A percentile compares a stretch with the other conserved stretches of the same genome.
These are phyloP conservation scores for Aegotheles bennettii DNA, from an alignment of 2,113 vertebrate species.

Conservation along the genomic window DNA sequence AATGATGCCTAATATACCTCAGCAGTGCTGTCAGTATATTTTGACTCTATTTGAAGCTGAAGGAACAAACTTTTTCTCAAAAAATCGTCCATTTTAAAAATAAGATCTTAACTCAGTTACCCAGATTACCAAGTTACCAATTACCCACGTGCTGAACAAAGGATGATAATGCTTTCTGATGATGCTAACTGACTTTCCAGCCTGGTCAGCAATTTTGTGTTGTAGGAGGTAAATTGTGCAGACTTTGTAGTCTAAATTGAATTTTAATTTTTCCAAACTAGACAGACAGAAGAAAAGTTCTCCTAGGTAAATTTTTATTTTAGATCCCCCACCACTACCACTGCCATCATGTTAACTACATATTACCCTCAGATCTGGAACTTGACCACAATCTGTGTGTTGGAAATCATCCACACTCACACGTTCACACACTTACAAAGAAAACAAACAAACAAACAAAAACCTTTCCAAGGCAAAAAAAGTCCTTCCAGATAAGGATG, in stretches of 20 bases:
- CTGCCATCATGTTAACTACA: neutral
- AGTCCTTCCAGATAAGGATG: neutral
- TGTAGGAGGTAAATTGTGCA: neutral
- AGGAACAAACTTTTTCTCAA: neutral
- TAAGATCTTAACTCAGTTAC: neutral
- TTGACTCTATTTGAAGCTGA: neutral
- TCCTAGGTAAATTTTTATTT: neutral
- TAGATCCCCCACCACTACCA: neutral
- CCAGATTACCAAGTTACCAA: neutral
- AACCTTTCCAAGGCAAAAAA: neutral
- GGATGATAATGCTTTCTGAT: neutral
- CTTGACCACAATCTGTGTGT: neutral
- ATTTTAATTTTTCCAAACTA: neutral
- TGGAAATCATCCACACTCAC: neutral
- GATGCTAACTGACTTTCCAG: neutral
- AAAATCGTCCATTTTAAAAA: neutral
- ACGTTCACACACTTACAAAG: neutral
- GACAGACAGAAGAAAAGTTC: neutral
- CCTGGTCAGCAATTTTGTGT: neutral
- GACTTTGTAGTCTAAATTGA: neutral
- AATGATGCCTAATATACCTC: neutral
- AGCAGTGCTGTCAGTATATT: neutral
- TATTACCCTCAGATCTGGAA: neutral
- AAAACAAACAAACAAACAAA: neutral
- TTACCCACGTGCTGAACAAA: neutral